Evolutionary conservation across 2,113 vertebrate species (phyloP).

Genomic region (Triplophysa dalaica): DNA sequence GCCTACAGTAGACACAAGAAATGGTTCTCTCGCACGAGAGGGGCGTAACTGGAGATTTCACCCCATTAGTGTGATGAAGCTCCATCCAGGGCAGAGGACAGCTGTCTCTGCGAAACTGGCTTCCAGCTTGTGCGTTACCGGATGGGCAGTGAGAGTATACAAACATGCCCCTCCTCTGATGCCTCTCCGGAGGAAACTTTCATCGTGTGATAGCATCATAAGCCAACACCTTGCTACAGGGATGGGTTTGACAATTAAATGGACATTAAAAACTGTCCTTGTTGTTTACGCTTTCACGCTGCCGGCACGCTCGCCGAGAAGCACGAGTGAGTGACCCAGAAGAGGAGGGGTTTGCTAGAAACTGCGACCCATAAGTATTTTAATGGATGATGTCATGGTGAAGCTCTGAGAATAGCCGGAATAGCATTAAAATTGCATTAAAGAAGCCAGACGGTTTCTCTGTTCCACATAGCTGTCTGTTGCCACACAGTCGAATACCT

Average conservation of each 20-base stretch:
- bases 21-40: slow-evolving; percentile 22
- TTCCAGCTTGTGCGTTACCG: slow-evolving; percentile 57
- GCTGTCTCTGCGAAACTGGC: slow-evolving; percentile 55
- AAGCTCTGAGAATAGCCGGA: slow-evolving; percentile 39
- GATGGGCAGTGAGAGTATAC: slow-evolving; percentile 61
- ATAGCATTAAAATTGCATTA: slow-evolving; percentile 52
- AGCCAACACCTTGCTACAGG: slow-evolving; percentile 48
- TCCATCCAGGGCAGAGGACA: slow-evolving; percentile 57
- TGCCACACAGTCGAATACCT: slow-evolving; percentile 17
- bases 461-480: slow-evolving; percentile 1
- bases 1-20: slow-evolving; percentile 22
- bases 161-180: slow-evolving; percentile 62
- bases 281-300: slow-evolving; percentile 2
- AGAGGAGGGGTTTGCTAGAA: slow-evolving; percentile 39
- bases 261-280: slow-evolving; percentile 37
- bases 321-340: slow-evolving; percentile 32
- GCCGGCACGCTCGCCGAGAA: slow-evolving; percentile 16
- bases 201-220: slow-evolving; percentile 60
- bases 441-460: slow-evolving; percentile 36
- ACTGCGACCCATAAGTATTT: slow-evolving; percentile 34
- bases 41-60: slow-evolving; percentile 30
- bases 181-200: slow-evolving; percentile 57
- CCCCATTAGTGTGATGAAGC: slow-evolving; percentile 40
- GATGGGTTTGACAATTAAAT: slow-evolving; percentile 50
- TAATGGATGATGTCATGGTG: slow-evolving; percentile 49